Conservation (phyloP, 2,113 vertebrate species). For the Corynorhinus townsendii region DNA sequence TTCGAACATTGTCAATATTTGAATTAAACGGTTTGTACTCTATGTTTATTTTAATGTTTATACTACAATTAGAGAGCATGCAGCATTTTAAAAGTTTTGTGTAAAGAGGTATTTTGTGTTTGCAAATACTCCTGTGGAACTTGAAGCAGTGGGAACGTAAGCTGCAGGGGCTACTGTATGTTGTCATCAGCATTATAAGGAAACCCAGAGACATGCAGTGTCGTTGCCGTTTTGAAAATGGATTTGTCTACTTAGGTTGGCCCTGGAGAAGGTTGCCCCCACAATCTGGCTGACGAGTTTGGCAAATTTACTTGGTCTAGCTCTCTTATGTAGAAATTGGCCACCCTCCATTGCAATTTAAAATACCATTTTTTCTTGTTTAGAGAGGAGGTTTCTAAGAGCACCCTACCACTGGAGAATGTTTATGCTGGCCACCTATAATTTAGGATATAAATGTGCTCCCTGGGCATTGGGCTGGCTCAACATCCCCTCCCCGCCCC, state of each 20-base stretch:
- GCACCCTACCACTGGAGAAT: background rate
- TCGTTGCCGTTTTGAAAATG: background rate
- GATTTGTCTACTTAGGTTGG: background rate
- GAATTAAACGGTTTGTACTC: background rate
- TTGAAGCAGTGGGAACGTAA: background rate
- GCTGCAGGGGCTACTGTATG: background rate
- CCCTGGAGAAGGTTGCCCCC: background rate
- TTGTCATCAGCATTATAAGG: background rate
- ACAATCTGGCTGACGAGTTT: background rate
- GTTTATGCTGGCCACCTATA: background rate
- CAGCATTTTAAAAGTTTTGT: background rate
- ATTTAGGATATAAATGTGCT: constrained; percentile 4
- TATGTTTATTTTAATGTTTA: constrained; percentile 11
- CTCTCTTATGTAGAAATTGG: background rate
- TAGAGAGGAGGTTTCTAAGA: background rate
- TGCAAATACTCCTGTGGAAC: background rate
- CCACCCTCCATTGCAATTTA: background rate
- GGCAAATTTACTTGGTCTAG: background rate
- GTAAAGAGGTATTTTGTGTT: background rate
- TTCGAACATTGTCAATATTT: background rate
- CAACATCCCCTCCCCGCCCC: background rate
- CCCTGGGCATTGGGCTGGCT: background rate
- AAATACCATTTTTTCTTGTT: constrained; percentile 51
- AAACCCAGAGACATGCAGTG: background rate
- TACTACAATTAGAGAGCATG: background rate